Base-by-base conservation (phyloP, 2,113 vertebrate genomes). In the Oreotrochilus melanogaster region DNA sequence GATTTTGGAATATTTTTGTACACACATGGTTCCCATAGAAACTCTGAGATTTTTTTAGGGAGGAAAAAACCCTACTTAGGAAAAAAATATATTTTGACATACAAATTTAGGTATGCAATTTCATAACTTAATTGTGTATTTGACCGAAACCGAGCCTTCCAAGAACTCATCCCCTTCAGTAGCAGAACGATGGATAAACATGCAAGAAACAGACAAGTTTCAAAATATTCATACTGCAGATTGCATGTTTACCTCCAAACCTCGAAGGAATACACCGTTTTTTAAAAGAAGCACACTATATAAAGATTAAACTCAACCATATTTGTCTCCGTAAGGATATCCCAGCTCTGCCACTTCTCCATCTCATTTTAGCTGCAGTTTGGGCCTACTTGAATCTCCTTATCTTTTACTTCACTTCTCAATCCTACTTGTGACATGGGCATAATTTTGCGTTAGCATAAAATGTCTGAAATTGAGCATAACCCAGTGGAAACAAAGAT, bases 1-100 rank as follows among this genome's bases (percentile, higher is more conserved):
- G 19, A 66, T 47, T 57, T 47, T 21, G 23, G 27, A 69, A 27
- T 10, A 69, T 47, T 71, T 74, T 7, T 60, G 11, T 18, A 42
- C 30, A 60, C 25, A 64, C 12, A 47, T 7, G 39, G 30, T 7
- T 65, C 31, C 54, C 25, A 73, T 22, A 60, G 12, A 14, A 73
- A 69, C 4, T 48, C 37, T 9, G 3, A 3, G 30, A 45, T 0
- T 11, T 27, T 27, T 19, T 18, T 2, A 1, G 8, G 31, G 11
- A 0, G 3, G 31, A 27, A 48, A 53, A 27, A 0, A 4, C 13
- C 15, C 14, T 64, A 24, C 16, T 45, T 57, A 51, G 60, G 45
- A 24, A 53, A 50, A 48, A 48, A 48, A 28, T 35, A 2, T 2
- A 2, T 66, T 72, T 54, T 35, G 14, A 39, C 9, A 42, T 4